Conservation (phyloP, 1,140 invertebrate species). For the Tetramorium parvispinum region DNA sequence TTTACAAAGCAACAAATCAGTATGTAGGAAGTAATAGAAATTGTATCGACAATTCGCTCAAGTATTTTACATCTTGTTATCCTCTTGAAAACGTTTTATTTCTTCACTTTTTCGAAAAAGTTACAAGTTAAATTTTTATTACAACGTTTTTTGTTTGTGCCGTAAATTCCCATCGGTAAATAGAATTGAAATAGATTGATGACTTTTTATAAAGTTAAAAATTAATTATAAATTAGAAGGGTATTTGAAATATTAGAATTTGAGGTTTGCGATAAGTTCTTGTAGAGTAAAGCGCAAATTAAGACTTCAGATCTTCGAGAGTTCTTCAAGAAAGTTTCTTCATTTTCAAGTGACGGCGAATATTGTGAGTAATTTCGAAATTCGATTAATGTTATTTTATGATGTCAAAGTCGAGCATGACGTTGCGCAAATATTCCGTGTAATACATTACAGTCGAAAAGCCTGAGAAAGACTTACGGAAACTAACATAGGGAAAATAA, state of each 20-base stretch:
- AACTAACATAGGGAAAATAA: background rate
- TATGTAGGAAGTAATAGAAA: constrained; percentile 14
- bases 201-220: background rate
- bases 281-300: constrained; percentile 25
- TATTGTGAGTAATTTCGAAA: constrained; percentile 34
- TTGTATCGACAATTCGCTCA: constrained; percentile 19
- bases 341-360: constrained; percentile 10
- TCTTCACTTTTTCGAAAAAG: no score
- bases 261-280: constrained; percentile 4
- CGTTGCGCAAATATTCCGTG: background rate
- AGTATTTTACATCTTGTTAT: background rate
- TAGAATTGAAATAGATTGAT: background rate
- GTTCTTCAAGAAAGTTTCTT: constrained; percentile 20
- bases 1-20: constrained; percentile 39
- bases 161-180: background rate
- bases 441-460: constrained; percentile 4
- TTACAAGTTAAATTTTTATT: background rate
- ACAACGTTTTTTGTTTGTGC: background rate
- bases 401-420: constrained; percentile 1
- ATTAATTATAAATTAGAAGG: constrained; percentile 29
- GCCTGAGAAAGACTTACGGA: background rate
- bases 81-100: background rate
- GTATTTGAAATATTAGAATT: background rate
- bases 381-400: constrained; percentile 32
- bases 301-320: constrained; percentile 7